Percentiles rank a stretch among this genome's conserved stretches.
phyloP scores from a whole-genome alignment of 2,888 invertebrate species.

The Agapostemon virescens region DNA sequence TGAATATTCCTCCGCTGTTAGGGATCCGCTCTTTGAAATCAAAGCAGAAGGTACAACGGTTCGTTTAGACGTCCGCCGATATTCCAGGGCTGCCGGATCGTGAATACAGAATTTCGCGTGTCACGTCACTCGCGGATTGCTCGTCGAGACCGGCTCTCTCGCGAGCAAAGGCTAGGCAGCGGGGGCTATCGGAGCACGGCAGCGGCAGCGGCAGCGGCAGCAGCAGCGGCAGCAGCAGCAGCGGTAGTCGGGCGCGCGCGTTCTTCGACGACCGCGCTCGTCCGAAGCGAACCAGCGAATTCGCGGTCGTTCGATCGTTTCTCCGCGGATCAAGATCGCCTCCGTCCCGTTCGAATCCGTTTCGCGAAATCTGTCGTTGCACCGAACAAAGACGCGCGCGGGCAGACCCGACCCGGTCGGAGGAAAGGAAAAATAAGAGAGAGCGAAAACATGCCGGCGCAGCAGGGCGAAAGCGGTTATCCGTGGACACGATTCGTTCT shows the following conservation, averaged over 20 bases:
- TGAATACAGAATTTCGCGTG: conserved; percentile 75
- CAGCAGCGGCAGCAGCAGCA: too few relatives aligned
- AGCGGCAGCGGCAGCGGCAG: too few relatives aligned
- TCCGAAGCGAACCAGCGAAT: conserved; percentile 51
- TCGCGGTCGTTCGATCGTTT: conserved; percentile 38
- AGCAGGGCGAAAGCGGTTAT: neutral
- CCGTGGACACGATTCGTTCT: neutral
- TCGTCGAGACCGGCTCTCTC: conserved; percentile 53
- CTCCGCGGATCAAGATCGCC: neutral
- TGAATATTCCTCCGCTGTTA: conserved; percentile 77
- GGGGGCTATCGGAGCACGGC: conserved; percentile 48
- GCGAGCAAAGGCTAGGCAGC: conserved; percentile 43
- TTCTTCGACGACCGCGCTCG: conserved; percentile 65
- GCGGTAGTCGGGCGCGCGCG: conserved; percentile 49
- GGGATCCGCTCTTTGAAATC: conserved; percentile 77
- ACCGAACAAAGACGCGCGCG: too few relatives aligned
- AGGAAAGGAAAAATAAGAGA: neutral
- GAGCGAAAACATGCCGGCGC: neutral
- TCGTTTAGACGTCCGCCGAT: conserved; percentile 75
- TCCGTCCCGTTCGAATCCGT: neutral
- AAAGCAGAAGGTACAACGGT: conserved; percentile 74
- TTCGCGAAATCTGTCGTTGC: neutral
- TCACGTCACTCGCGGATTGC: conserved; percentile 72
- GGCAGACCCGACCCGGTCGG: too few relatives aligned
- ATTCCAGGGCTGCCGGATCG: conserved; percentile 62